phyloP scores from a whole-genome alignment of 2,113 vertebrate species.

The Halichoeres trimaculatus region DNA sequence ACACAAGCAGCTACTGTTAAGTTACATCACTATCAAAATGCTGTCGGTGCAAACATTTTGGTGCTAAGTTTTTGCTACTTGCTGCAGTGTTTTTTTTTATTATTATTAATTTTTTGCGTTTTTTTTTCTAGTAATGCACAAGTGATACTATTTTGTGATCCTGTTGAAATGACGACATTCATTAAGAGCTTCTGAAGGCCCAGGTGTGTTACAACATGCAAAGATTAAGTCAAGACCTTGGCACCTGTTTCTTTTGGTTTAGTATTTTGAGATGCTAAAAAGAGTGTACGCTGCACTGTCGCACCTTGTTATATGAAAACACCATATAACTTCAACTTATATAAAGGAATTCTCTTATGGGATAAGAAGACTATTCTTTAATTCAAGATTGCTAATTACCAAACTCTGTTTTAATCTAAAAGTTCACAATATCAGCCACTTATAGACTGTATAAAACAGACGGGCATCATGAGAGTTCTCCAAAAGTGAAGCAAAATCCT shows the following conservation, averaged over 20 bases:
- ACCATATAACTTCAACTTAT: constrained; percentile 12
- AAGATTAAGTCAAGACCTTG: not conserved
- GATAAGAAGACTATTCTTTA: too few relatives aligned
- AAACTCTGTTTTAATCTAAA: too few relatives aligned
- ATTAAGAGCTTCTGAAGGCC: not conserved
- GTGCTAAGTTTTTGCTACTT: constrained; percentile 48
- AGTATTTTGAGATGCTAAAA: not conserved
- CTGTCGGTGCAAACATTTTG: constrained; percentile 68
- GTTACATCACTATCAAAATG: constrained; percentile 69
- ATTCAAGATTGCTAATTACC: too few relatives aligned
- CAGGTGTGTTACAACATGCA: not conserved
- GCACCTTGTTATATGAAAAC: not conserved
- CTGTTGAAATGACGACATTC: not conserved
- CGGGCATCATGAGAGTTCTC: too few relatives aligned
- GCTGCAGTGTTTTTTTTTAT: constrained; percentile 72
- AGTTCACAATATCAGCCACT: too few relatives aligned
- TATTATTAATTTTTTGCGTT: too few relatives aligned
- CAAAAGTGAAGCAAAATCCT: too few relatives aligned
- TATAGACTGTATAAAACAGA: too few relatives aligned
- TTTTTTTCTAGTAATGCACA: not conserved
- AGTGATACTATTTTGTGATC: constrained; percentile 15
- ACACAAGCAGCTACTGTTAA: constrained; percentile 73
- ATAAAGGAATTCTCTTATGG: too few relatives aligned
- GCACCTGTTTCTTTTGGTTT: not conserved
- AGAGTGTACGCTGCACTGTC: too few relatives aligned